phyloP scores from a whole-genome alignment of 2,113 vertebrate species.

The Polyodon spathula region DNA sequence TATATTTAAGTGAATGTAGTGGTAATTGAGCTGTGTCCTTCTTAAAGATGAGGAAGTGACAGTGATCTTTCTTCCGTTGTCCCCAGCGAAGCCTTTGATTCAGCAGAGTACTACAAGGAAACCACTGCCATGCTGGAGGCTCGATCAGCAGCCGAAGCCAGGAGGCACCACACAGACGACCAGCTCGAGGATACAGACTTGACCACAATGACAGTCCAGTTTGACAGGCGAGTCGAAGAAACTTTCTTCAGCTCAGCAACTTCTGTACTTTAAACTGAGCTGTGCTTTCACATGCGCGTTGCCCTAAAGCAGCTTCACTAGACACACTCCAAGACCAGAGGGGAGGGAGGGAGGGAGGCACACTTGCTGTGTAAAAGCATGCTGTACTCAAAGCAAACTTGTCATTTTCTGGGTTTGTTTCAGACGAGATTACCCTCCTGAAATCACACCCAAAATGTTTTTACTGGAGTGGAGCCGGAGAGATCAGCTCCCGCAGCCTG shows the following conservation, averaged over 20 bases:
- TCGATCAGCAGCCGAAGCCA: conserved; percentile 41
- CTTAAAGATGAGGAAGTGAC: not conserved
- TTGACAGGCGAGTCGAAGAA: conserved; percentile 73
- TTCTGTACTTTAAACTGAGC: not conserved
- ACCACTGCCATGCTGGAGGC: conserved; percentile 42
- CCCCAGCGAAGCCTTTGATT: conserved; percentile 71
- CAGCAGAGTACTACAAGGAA: conserved; percentile 65
- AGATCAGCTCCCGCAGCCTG: conserved; percentile 78
- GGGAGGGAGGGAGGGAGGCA: no score
- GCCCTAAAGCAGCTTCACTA: no score
- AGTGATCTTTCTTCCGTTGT: not conserved
- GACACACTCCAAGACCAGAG: no score
- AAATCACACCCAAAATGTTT: conserved; percentile 91
- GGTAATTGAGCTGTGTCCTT: not conserved
- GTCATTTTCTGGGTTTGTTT: not conserved
- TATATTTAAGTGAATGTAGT: no score
- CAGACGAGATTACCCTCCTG: conserved; percentile 80
- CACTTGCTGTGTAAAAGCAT: not conserved
- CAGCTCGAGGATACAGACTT: conserved; percentile 59
- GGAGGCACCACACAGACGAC: conserved; percentile 25
- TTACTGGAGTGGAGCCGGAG: conserved; percentile 89
- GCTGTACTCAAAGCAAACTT: not conserved
- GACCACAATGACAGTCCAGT: conserved; percentile 75
- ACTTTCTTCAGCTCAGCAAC: not conserved
- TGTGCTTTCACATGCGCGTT: not conserved